These are phyloP conservation scores for Petaurus breviceps DNA, from an alignment of 2,113 vertebrate genomes.

Conservation along the genomic window DNA sequence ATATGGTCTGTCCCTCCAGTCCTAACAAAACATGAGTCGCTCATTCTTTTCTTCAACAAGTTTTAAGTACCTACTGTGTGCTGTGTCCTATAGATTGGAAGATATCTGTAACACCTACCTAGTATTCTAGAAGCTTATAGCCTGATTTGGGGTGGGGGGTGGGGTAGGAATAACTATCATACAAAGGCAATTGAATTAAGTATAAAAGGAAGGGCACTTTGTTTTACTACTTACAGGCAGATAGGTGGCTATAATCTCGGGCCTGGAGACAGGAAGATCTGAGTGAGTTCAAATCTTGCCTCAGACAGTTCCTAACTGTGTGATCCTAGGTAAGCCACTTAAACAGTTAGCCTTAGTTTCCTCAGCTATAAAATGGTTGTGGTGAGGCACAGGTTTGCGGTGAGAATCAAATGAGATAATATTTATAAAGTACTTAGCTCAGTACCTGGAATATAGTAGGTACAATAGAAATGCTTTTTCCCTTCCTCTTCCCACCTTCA, in stretches of 20 bases:
- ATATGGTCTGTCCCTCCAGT: neutral
- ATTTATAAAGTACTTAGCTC: neutral
- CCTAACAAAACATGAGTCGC: neutral
- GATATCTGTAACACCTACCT: neutral
- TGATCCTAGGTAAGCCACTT: neutral
- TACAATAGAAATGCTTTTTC: neutral
- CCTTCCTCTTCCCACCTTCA: neutral
- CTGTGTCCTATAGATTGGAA: neutral
- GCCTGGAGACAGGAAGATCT: accelerated
- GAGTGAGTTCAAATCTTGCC: neutral
- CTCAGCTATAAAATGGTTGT: too few species aligned
- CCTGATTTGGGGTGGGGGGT: too few species aligned
- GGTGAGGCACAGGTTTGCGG: neutral
- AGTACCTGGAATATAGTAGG: neutral
- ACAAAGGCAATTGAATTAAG: neutral
- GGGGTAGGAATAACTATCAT: neutral
- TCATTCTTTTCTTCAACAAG: neutral
- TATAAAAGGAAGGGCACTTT: neutral
- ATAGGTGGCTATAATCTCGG: neutral
- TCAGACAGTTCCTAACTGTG: accelerated
- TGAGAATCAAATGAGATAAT: neutral
- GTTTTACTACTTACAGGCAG: neutral
- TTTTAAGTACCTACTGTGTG: neutral
- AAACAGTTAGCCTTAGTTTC: neutral
- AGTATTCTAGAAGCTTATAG: neutral